Evolutionary conservation across 1,140 invertebrate species (phyloP), one percentile per base, ranked within the genome.

Genomic region (Globodera ellingtonae): DNA sequence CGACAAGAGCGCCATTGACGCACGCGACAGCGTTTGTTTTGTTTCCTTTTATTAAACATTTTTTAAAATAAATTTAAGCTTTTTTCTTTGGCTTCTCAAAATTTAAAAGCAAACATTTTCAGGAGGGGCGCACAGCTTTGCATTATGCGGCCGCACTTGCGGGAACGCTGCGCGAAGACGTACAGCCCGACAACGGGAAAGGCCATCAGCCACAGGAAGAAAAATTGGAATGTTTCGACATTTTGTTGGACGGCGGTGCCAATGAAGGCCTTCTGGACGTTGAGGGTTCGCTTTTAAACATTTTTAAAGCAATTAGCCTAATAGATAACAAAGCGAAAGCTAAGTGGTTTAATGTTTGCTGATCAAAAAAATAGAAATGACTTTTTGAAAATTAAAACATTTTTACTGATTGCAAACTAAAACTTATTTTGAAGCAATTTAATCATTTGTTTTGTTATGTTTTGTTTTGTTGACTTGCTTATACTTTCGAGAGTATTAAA

Each of bases 121-220:
- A 93, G 80, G 93, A 95, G 78, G 95, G 95, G 21, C 92, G 94
- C 82, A 96, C 94, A 4, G 93, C 97, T 0, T 89, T 98, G 52
- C 96, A 98, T 90, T 92, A 92, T 86, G 97, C 95, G 85, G 93
- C 95, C 0, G 94, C 94, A 5, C 91, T 92, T 56, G 81, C 87
- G 62, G 84, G 70, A 18, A 62, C 81, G 59, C 50, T 83, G 48
- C 52, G 50, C 35, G 46, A 67, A 24, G 62, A 56, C 35, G 59
- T 6, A 35, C 35, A 35, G 35, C 35, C 35, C 24, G 48, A 24
- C 35, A 48, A 70, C 75, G 8, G n/a, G 77, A 74, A 15, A 59
- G 21, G 48, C 4, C 48, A n/a, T 15, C 65, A 21, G 65, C 48
- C 6, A 24, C 59, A 70, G 52, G 10, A 75, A 71, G 6, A 59